Percentiles rank a stretch among this genome's conserved stretches.
Evolutionary conservation across 2,113 vertebrate genomes (phyloP).

Genomic region (Tenebrosternarchus preto): DNA sequence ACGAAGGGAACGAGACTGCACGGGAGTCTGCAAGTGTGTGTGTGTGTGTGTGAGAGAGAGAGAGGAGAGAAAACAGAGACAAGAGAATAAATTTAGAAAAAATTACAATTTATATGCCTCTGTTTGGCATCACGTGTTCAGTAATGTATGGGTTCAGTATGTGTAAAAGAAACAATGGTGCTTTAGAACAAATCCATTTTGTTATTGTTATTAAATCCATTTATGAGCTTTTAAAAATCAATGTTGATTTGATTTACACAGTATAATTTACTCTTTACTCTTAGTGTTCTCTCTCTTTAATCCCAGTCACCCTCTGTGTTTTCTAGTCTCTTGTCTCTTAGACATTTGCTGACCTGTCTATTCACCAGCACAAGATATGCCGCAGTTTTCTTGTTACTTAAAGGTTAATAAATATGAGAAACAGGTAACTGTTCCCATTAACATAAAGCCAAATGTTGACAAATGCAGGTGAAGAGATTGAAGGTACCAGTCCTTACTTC

Average conservation of each 20-base stretch:
- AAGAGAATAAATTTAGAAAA: too few species aligned
- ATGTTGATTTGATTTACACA: background rate
- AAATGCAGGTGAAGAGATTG: background rate
- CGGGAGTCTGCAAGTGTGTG: too few species aligned
- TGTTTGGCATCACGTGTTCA: too few species aligned
- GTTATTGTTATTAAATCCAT: background rate
- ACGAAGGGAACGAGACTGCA: slow-evolving; percentile 15
- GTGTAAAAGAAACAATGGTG: background rate
- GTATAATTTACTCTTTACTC: background rate
- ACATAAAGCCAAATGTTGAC: background rate
- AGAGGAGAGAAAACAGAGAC: background rate
- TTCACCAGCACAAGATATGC: background rate
- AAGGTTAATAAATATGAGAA: background rate
- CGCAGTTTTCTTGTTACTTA: background rate
- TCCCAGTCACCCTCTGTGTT: background rate
- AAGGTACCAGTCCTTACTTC: background rate
- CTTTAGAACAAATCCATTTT: too few species aligned
- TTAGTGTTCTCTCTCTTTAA: background rate
- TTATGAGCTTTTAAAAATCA: background rate
- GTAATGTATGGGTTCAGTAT: too few species aligned
- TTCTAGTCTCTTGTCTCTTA: background rate
- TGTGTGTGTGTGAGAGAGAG: slow-evolving; percentile 10
- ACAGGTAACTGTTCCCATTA: background rate
- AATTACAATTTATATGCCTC: too few species aligned
- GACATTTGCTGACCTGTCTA: background rate